Evolutionary conservation across 1,140 invertebrate species (phyloP).

Genomic region (Heliconius eleuchia): DNA sequence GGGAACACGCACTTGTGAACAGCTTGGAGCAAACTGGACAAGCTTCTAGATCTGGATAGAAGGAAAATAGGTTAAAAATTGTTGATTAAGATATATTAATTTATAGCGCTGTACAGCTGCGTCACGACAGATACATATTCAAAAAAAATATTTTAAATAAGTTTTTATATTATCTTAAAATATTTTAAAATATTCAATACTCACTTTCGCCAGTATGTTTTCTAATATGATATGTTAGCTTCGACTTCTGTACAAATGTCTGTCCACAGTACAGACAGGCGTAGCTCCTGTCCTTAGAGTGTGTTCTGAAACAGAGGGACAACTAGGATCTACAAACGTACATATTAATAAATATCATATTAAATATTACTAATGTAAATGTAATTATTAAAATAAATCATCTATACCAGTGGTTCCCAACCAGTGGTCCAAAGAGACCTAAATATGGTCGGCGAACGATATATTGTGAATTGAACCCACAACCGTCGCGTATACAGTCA

Average conservation of each 20-base stretch:
- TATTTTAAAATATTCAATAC: conserved; percentile 24
- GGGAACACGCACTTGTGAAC: conserved; percentile 73
- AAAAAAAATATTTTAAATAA: no score
- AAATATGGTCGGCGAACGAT: no score
- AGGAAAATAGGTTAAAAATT: neutral
- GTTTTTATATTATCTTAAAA: neutral
- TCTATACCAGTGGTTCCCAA: no score
- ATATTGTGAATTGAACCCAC: no score
- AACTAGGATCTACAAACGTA: neutral
- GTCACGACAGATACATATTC: no score
- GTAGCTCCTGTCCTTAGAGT: conserved; percentile 78
- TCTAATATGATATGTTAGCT: conserved; percentile 75
- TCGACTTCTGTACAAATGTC: conserved; percentile 79
- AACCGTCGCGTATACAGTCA: no score
- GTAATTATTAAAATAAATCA: no score
- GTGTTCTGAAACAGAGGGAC: conserved; percentile 64
- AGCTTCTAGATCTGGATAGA: conserved; percentile 67
- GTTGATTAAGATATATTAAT: neutral
- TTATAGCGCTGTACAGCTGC: no score
- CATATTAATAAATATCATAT: neutral
- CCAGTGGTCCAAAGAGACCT: no score
- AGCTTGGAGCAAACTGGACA: conserved; percentile 73
- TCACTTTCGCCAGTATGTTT: conserved; percentile 78
- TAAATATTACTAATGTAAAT: no score
- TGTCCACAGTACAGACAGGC: conserved; percentile 81